phyloP scores from a whole-genome alignment of 2,113 vertebrate genomes.

The Lates calcarifer region DNA sequence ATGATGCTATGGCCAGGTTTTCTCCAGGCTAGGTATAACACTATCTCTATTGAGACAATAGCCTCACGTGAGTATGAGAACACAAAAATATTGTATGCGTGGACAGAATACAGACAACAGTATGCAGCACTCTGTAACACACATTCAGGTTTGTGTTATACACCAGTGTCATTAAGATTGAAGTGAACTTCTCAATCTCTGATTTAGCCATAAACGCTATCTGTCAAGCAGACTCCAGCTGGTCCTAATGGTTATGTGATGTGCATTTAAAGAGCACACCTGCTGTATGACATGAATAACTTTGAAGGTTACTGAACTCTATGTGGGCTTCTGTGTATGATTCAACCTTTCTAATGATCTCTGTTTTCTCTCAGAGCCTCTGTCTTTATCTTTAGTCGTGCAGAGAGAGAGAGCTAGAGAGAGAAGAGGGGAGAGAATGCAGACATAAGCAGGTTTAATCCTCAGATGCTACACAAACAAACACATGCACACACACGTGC shows the following conservation, averaged over 20 bases:
- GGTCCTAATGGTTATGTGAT: neutral
- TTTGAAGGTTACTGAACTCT: constrained; percentile 4
- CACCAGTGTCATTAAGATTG: neutral
- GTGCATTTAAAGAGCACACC: constrained; percentile 20
- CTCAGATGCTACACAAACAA: constrained; percentile 16
- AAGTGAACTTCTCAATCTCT: neutral
- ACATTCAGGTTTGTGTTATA: neutral
- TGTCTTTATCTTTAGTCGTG: constrained; percentile 39
- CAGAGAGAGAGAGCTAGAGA: constrained; percentile 26
- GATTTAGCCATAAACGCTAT: neutral
- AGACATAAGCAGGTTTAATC: constrained; percentile 45
- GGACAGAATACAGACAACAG: neutral
- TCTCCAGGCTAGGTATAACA: neutral
- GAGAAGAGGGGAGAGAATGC: constrained; percentile 25
- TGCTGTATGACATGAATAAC: neutral
- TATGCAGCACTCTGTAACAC: neutral
- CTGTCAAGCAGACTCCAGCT: neutral
- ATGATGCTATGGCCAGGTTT: neutral
- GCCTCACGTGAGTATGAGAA: neutral
- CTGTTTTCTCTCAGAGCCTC: neutral
- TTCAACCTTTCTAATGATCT: constrained; percentile 23
- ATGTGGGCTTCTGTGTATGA: constrained; percentile 10
- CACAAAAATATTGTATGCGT: neutral
- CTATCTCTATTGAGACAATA: neutral
- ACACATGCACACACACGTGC: neutral